These are phyloP conservation scores for Litoditis marina DNA, from an alignment of 2,888 invertebrate species.

Conservation along the genomic window DNA sequence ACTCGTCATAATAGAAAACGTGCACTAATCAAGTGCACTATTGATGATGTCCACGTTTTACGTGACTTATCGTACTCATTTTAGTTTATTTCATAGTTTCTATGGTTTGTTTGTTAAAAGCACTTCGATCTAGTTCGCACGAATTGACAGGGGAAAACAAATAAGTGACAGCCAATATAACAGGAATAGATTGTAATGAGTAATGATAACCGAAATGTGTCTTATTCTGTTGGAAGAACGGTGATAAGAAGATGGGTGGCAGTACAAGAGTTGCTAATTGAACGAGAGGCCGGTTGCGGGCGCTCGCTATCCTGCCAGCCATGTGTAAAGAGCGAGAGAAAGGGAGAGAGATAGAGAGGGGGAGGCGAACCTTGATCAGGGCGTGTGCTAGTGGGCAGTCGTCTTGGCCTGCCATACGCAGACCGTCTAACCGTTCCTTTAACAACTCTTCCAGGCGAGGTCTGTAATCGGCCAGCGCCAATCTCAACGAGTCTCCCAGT, in stretches of 20 bases:
- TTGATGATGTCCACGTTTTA: too few species aligned
- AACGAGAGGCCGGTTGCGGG: too few species aligned
- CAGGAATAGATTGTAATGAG: neutral
- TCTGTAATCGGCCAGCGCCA: conserved; percentile 25
- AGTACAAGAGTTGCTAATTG: too few species aligned
- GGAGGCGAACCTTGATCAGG: conserved; percentile 40
- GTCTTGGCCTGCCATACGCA: conserved; percentile 48
- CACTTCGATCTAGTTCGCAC: neutral
- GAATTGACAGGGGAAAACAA: neutral
- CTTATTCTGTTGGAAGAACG: neutral
- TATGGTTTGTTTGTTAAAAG: too few species aligned
- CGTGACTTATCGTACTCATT: too few species aligned
- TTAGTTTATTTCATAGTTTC: too few species aligned
- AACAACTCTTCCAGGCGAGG: conserved; percentile 23
- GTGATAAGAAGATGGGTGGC: neutral
- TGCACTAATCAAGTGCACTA: too few species aligned
- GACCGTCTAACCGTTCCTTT: conserved; percentile 32
- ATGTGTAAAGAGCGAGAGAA: conserved; percentile 3
- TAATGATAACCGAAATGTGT: neutral
- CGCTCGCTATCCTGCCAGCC: conserved; percentile 1
- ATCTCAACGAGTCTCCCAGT: conserved; percentile 22
- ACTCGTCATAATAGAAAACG: too few species aligned
- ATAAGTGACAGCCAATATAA: neutral
- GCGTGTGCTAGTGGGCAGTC: conserved; percentile 43
- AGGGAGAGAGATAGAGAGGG: conserved; percentile 7